A percentile compares a stretch with the other conserved stretches of the same genome.
phyloP scores from a whole-genome alignment of 2,113 vertebrate species.

The Cervus canadensis region DNA sequence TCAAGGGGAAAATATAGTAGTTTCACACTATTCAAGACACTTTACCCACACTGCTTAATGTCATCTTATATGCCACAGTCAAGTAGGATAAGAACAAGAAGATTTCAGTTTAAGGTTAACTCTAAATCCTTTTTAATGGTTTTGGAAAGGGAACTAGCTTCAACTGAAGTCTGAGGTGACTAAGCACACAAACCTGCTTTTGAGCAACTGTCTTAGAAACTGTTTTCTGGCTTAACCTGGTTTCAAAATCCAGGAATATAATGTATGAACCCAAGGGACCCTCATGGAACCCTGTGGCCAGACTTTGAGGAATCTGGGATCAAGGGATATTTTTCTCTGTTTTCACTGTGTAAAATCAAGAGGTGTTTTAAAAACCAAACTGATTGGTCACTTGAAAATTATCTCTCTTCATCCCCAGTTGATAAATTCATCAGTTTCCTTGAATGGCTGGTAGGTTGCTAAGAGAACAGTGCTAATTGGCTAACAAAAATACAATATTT shows the following conservation, averaged over 20 bases:
- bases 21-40: neutral
- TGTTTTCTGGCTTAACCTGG: neutral
- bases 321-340: neutral
- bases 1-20: neutral
- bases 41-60: neutral
- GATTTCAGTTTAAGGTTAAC: neutral
- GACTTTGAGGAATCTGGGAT: neutral
- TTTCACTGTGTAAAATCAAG: neutral
- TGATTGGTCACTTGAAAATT: neutral
- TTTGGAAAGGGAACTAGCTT: neutral
- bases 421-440: neutral
- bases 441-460: neutral
- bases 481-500: neutral
- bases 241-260: neutral
- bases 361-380: neutral
- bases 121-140: neutral
- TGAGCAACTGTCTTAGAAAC: neutral
- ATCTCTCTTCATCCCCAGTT: neutral
- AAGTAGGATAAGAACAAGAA: neutral
- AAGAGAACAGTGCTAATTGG: neutral
- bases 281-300: neutral
- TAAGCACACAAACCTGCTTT: neutral
- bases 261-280: neutral
- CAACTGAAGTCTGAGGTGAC: neutral
- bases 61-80: neutral